Percentiles rank a stretch among this genome's conserved stretches.
phyloP scores from a whole-genome alignment of 2,888 invertebrate species.

The Anoplius nigerrimus region DNA sequence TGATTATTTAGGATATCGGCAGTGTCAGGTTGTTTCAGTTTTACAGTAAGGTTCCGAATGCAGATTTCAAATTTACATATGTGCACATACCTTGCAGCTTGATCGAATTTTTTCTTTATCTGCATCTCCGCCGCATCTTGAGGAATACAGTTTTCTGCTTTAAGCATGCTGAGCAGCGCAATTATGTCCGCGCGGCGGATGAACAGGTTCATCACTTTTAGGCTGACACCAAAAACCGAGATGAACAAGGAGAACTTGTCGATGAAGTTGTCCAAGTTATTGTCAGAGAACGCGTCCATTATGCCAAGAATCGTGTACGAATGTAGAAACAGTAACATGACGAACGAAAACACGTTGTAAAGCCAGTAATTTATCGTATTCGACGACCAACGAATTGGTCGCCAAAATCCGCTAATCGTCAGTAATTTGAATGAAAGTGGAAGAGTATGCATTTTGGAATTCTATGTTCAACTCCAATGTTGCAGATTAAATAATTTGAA shows the following conservation, averaged over 20 bases:
- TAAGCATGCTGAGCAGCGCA: conserved; percentile 14
- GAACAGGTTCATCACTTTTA: conserved; percentile 9
- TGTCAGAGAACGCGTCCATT: conserved; percentile 6
- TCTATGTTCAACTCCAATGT: too few relatives aligned
- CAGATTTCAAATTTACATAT: neutral
- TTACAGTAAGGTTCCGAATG: neutral
- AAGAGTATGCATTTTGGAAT: conserved; percentile 38
- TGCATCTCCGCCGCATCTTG: conserved; percentile 4
- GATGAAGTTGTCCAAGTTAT: conserved; percentile 22
- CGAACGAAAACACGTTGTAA: conserved; percentile 27
- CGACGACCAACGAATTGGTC: conserved; percentile 21
- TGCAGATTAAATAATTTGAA: too few relatives aligned
- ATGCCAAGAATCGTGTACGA: neutral
- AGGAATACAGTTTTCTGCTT: neutral
- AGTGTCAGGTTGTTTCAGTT: too few relatives aligned
- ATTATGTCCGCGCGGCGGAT: conserved; percentile 1
- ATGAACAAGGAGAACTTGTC: conserved; percentile 25
- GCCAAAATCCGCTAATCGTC: conserved; percentile 21
- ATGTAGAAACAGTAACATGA: conserved; percentile 12
- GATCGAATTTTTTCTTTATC: conserved; percentile 22
- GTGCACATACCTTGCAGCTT: conserved; percentile 15
- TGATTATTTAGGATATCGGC: too few relatives aligned
- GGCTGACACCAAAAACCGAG: conserved; percentile 2
- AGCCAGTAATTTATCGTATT: conserved; percentile 7
- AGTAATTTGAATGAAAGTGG: conserved; percentile 20